phyloP scores from a whole-genome alignment of 2,888 invertebrate species.

The Calameuta filiformis region DNA sequence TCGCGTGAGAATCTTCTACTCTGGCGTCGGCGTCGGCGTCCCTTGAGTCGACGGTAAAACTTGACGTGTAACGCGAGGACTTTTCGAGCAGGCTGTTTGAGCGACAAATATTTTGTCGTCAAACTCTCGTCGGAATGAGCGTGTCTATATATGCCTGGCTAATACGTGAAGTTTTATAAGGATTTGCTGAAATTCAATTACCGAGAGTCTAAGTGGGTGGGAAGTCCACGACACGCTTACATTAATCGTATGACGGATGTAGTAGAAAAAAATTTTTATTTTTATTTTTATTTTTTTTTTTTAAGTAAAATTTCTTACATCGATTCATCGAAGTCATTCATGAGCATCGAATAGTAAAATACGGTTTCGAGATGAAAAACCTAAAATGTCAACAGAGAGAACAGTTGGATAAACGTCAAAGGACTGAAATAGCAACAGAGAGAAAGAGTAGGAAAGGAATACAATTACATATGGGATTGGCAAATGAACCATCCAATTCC shows the following conservation, averaged over 20 bases:
- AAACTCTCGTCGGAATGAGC: constrained; percentile 63
- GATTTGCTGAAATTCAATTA: constrained; percentile 63
- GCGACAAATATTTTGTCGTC: constrained; percentile 67
- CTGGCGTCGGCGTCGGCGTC: background rate
- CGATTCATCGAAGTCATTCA: background rate
- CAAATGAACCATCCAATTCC: background rate
- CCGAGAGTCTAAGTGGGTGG: background rate
- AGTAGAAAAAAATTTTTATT: background rate
- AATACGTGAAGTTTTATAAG: constrained; percentile 63
- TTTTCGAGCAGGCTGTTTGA: constrained; percentile 61
- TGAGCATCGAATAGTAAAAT: background rate
- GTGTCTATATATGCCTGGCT: constrained; percentile 65
- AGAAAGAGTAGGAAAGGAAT: background rate
- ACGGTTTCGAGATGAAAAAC: background rate
- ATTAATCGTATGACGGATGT: background rate
- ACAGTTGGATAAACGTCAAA: background rate
- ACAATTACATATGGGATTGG: background rate
- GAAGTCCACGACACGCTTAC: background rate
- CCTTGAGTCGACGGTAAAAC: background rate
- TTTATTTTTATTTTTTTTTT: background rate
- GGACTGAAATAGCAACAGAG: background rate
- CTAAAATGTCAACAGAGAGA: background rate
- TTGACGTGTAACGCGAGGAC: constrained; percentile 31
- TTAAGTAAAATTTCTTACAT: background rate
- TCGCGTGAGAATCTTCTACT: background rate